phyloP scores from a whole-genome alignment of 2,797 vertebrate species.

The Gastrophryne carolinensis region DNA sequence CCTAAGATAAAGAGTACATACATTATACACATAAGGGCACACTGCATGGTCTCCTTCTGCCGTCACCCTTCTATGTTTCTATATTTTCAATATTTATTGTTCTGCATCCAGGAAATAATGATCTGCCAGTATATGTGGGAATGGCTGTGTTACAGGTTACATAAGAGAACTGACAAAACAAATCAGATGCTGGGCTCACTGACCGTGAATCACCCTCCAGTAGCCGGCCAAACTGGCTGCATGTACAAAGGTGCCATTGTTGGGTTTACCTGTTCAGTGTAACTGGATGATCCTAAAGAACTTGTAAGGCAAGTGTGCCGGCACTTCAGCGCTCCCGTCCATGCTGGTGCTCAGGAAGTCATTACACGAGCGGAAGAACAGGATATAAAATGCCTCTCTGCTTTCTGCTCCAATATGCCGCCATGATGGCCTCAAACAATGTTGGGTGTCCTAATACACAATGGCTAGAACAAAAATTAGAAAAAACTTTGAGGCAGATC shows the following conservation, averaged over 20 bases:
- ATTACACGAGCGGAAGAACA: neutral
- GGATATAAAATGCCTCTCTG: neutral
- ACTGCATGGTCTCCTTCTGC: too few relatives aligned
- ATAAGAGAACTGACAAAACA: neutral
- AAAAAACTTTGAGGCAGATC: too few relatives aligned
- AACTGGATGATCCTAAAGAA: neutral
- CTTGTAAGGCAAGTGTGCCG: neutral
- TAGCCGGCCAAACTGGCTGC: neutral
- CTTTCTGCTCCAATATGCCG: too few relatives aligned
- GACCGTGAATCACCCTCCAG: neutral
- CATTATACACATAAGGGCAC: too few relatives aligned
- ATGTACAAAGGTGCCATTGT: conserved; percentile 17
- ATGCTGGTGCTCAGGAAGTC: neutral
- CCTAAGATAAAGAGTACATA: too few relatives aligned
- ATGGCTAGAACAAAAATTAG: too few relatives aligned
- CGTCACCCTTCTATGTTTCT: too few relatives aligned
- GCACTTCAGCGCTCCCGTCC: neutral
- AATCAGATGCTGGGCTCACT: neutral
- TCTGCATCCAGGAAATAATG: neutral
- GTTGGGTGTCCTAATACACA: too few relatives aligned
- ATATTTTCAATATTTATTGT: neutral
- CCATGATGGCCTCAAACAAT: too few relatives aligned
- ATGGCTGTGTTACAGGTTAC: neutral
- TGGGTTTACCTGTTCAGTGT: neutral
- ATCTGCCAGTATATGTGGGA: neutral